Evolutionary conservation across 2,797 vertebrate species (phyloP).

Genomic region (Stomatorhinus walkeri): DNA sequence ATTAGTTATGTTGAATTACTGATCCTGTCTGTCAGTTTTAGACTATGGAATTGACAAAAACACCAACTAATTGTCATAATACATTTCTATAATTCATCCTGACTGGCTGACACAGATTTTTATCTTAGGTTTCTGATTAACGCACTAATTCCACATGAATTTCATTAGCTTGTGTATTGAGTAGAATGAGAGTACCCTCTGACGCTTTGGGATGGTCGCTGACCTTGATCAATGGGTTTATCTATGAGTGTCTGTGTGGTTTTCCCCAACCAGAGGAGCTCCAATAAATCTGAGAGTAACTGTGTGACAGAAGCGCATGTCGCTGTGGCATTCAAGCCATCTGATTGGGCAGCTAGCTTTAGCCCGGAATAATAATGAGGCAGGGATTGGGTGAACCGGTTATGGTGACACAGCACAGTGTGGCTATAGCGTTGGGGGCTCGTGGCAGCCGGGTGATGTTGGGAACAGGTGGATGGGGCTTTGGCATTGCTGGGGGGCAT

Average conservation of each 20-base stretch:
- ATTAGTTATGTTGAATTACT: neutral
- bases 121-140: neutral
- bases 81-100: constrained; percentile 4
- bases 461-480: neutral
- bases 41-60: neutral
- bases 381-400: neutral
- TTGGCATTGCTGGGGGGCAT: neutral
- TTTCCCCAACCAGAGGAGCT: neutral
- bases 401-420: neutral
- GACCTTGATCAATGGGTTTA: neutral
- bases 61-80: neutral
- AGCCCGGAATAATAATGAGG: neutral
- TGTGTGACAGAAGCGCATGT: neutral
- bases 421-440: neutral
- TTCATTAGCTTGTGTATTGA: neutral
- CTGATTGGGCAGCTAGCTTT: neutral
- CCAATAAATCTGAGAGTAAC: constrained; percentile 10
- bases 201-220: neutral
- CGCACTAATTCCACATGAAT: neutral
- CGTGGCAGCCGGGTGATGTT: neutral
- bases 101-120: neutral
- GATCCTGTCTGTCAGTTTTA: neutral
- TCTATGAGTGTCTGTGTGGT: neutral
- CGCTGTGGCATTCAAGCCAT: neutral
- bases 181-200: neutral